These are phyloP conservation scores for Eublepharis macularius DNA, from an alignment of 2,113 vertebrate species.

Conservation along the genomic window DNA sequence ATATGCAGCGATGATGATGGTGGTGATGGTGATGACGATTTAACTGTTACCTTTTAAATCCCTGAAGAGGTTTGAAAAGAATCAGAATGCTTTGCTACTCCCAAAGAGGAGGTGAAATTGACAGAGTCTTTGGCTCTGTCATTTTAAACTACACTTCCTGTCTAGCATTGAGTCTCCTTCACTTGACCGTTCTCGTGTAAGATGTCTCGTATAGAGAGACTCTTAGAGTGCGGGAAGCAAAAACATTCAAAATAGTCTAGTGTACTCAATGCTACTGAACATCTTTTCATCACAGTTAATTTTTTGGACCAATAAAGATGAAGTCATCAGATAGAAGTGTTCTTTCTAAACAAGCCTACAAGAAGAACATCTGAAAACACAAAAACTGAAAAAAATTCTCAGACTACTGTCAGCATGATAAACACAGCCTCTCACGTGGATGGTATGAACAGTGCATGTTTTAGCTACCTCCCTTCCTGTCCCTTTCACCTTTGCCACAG, in stretches of 20 bases:
- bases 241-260: neutral
- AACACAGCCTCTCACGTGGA: neutral
- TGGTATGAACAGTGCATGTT: neutral
- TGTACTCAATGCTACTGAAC: neutral
- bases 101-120: too few species aligned
- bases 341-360: neutral
- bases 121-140: too few species aligned
- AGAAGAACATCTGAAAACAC: neutral
- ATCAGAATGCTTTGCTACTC: too few species aligned
- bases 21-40: too few species aligned
- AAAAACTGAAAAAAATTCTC: neutral
- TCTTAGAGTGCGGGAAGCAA: neutral
- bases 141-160: too few species aligned
- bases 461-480: constrained; percentile 14
- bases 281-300: neutral
- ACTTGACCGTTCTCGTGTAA: too few species aligned
- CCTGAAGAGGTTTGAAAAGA: too few species aligned
- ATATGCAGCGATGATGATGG: too few species aligned
- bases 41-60: too few species aligned
- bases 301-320: neutral
- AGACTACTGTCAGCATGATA: neutral
- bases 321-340: neutral
- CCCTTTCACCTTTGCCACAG: neutral
- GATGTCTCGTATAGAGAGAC: too few species aligned
- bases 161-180: too few species aligned